Base-by-base conservation (phyloP, 2,113 vertebrate species). In the Equus przewalskii region DNA sequence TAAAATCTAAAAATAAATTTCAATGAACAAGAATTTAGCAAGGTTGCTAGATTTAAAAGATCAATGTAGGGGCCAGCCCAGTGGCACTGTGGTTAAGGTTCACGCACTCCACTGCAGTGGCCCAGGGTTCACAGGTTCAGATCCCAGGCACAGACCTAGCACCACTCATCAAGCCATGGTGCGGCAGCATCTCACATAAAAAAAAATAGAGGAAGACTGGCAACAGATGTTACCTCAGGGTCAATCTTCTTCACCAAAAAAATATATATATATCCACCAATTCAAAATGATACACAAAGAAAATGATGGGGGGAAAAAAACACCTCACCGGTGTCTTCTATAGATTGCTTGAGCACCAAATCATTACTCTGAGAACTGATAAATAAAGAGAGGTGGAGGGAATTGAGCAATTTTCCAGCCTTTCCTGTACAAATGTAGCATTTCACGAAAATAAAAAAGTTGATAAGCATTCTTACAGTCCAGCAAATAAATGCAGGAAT, bases 1-100 rank as follows among this genome's bases (percentile, higher is more conserved):
- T 54, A 86, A 73, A 84, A 93, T 69, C 28, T 93, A 70, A 72
- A 86, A 94, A n/a, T 70, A 95, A 79, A 73, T 28, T 49, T 83
- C 86, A 97, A 56, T 75, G 24, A 86, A 46, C 21, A 84, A 97
- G 46, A 96, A 95, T 81, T 76, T 69, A 76, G 24, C 5, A 72
- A 93, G 21, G 5, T 28, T 79, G 13, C 18, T 94, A 81, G 9
- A 88, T 80, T 89, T 36, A 26, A 91, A 54, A 73, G 41, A 26
- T 22, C 30, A 80, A 65, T 24, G 13, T 14, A 54, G 49, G 49
- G 49, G 49, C 49, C 49, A 51, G 49, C 49, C 49, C 12, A 12
- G 12, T 12, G 12, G 49, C 49, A 51, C 12, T 11, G 49, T 4
- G 49, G 49, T 51, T 51, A 51, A 51, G 49, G 49, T 51, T 51